Conservation (phyloP, 2,113 vertebrate species). For the Bucco capensis region DNA sequence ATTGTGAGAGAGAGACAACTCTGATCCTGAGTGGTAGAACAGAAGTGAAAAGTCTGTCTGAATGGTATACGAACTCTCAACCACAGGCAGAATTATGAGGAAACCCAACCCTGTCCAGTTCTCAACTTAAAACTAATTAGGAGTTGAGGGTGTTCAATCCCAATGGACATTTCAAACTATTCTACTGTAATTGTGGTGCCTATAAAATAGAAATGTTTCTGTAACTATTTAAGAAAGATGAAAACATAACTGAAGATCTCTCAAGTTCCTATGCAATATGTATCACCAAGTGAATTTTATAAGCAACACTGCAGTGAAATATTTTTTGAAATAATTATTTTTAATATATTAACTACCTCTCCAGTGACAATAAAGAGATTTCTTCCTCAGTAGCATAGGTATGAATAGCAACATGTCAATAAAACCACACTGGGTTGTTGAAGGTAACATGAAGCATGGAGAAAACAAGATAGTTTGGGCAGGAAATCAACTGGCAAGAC, state of each 20-base stretch:
- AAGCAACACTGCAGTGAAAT: background rate
- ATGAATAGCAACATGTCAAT: slow-evolving; percentile 77
- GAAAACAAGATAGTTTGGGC: background rate
- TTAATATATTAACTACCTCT: slow-evolving; percentile 36
- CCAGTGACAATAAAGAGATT: slow-evolving; percentile 72
- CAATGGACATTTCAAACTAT: background rate
- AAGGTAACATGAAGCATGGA: background rate
- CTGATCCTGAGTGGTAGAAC: background rate
- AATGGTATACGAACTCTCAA: background rate
- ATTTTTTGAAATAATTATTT: background rate
- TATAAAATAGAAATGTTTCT: background rate
- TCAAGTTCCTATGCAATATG: background rate
- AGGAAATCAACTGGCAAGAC: slow-evolving; percentile 3
- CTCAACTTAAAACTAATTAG: background rate
- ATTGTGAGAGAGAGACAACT: background rate
- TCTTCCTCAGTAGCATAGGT: slow-evolving; percentile 72
- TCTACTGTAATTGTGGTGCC: background rate
- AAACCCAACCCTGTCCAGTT: background rate
- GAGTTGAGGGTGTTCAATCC: background rate
- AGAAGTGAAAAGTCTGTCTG: background rate
- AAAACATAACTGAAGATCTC: background rate
- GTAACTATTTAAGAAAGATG: background rate
- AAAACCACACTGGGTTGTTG: slow-evolving; percentile 80
- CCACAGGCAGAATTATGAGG: background rate
- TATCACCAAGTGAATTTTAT: background rate